Evolutionary conservation across 2,888 invertebrate genomes (phyloP), one percentile per base, ranked within the genome.

Genomic region (Euphydryas editha): DNA sequence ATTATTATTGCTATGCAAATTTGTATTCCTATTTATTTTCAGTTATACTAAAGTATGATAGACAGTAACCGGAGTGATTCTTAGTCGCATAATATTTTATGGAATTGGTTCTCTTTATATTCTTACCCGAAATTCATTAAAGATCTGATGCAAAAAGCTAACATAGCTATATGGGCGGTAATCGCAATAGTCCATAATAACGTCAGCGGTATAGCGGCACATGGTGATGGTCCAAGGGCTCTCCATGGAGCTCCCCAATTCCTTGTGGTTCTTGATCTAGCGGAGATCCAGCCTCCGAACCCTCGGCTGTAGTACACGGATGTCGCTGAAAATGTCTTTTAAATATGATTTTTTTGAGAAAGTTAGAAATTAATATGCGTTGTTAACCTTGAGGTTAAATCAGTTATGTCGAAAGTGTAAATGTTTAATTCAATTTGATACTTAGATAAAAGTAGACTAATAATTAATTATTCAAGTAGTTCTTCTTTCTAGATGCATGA

Each of bases 221-320:
- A 88, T 0, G 90, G 90, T 1, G 92, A 90, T 1, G 92, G 92
- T 0, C 92, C 92, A 1, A 92, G 78, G 0, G 84, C 92, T 49
- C 92, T 72, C 92, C 92, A 92, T 0, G 92, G 92, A 0, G 84
- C 81, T 0, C 90, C 90, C 92, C 91, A 92, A 30, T 58, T 75
- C 1, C 79, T 77, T 0, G 83, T 78, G 0, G 86, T 72, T 30
- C 84, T 76, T 0, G 88, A 79, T n/a, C 88, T 76, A 8, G 91
- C 86, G 0, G 89, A 84, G 8, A 81, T 84, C 92, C 92, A 92
- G 0, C 92, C 92, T 1, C 92, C 92, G 64, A 92, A 92, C 0
- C 92, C 92, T 8, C 92, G 80, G 70, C 92, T 92, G 80, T 85
- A 92, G 87, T 92, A 92, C 4, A 92, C 88, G 71, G 92, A 92